Evolutionary conservation across 1,140 invertebrate species (phyloP).

Genomic region (Leptinotarsa undecemlineata): DNA sequence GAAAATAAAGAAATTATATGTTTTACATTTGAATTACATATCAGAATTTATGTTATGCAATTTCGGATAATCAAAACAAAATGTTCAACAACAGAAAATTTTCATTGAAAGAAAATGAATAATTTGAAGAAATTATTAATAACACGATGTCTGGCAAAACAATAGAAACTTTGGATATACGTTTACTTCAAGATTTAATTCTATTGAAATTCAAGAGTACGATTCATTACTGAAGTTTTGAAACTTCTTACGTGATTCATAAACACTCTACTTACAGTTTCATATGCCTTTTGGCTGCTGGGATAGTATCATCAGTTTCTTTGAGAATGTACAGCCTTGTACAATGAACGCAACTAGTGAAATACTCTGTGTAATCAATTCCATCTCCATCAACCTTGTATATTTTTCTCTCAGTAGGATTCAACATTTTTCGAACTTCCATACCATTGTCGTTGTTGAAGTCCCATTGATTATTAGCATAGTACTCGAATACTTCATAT

Average conservation of each 20-base stretch:
- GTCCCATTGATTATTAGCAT: slow-evolving; percentile 84
- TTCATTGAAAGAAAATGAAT: not conserved
- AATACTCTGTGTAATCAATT: slow-evolving; percentile 73
- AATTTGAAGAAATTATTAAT: not conserved
- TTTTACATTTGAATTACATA: slow-evolving; percentile 22
- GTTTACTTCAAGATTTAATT: not conserved
- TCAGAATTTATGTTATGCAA: slow-evolving; percentile 36
- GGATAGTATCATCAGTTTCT: slow-evolving; percentile 80
- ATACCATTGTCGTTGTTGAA: slow-evolving; percentile 69
- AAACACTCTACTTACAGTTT: slow-evolving; percentile 65
- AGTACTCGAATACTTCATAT: slow-evolving; percentile 84
- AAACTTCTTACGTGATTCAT: not conserved
- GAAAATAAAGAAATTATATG: slow-evolving; percentile 36
- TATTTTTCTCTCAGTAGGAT: slow-evolving; percentile 64
- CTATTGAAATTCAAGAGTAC: not conserved
- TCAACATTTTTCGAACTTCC: slow-evolving; percentile 62
- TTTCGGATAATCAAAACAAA: not conserved
- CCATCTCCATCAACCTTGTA: slow-evolving; percentile 75
- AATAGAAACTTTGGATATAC: not conserved
- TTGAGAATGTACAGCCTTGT: slow-evolving; percentile 79
- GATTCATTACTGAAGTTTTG: not conserved
- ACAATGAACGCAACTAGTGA: slow-evolving; percentile 72
- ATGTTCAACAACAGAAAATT: not conserved
- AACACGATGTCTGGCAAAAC: not conserved
- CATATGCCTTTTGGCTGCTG: slow-evolving; percentile 78